Conservation (phyloP, 2,797 vertebrate genomes). For the Gallirallus australis region DNA sequence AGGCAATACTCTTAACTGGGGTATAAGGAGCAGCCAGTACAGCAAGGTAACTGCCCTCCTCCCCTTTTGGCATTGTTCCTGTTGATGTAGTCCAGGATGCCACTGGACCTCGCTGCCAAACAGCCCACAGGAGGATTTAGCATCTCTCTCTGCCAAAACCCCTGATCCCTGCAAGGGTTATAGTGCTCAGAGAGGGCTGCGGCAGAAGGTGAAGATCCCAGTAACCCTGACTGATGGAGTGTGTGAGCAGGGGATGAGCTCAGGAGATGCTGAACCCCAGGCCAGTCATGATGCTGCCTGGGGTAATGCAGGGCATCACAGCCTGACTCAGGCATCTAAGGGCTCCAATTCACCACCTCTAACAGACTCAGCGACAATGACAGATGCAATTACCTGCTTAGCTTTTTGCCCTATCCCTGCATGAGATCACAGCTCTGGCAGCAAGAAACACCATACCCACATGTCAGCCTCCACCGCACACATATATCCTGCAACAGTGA, state of each 20-base stretch:
- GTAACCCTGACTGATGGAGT: background rate
- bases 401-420: background rate
- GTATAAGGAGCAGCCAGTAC: background rate
- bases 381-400: background rate
- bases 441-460: background rate
- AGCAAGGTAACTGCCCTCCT: background rate
- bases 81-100: background rate
- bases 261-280: background rate
- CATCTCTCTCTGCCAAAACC: background rate
- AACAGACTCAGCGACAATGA: fast-evolving
- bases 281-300: fast-evolving
- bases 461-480: fast-evolving
- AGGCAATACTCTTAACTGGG: background rate
- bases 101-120: background rate
- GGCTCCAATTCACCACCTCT: background rate
- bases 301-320: background rate
- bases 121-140: background rate
- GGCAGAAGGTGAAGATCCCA: background rate
- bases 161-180: fast-evolving
- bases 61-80: background rate
- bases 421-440: background rate
- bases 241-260: background rate
- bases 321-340: background rate
- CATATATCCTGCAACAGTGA: fast-evolving
- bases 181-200: background rate